Percentiles rank a stretch among this genome's conserved stretches.
These are phyloP conservation scores for Machimus rusticus DNA, from an alignment of 2,888 invertebrate genomes.

Conservation along the genomic window DNA sequence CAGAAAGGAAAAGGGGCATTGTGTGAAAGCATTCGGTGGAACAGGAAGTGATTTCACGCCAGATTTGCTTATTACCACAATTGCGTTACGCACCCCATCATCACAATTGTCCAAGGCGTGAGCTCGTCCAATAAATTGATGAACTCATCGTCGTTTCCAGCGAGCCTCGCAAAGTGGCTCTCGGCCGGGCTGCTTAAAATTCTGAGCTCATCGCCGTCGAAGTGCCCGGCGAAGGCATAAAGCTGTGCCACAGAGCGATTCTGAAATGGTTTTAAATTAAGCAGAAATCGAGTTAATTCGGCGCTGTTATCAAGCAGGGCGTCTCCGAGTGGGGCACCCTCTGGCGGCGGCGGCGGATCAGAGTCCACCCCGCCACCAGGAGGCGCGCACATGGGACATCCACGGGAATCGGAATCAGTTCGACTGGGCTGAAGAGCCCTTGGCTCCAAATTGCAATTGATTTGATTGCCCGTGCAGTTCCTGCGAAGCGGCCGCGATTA, in stretches of 20 bases:
- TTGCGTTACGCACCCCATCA: not conserved
- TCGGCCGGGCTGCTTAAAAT: not conserved
- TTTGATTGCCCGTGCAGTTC: conserved; percentile 14
- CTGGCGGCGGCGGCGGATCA: not conserved
- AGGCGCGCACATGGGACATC: not conserved
- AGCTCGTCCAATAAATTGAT: not conserved
- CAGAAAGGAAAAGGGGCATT: not conserved
- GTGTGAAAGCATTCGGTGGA: too few relatives aligned
- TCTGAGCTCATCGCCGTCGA: not conserved
- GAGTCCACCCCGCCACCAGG: not conserved
- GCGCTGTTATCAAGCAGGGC: not conserved
- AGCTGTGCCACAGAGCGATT: not conserved
- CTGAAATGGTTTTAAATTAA: conserved; percentile 15
- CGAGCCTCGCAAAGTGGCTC: not conserved
- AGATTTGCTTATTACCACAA: not conserved
- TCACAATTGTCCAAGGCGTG: not conserved
- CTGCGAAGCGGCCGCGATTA: conserved; percentile 14
- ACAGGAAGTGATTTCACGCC: not conserved
- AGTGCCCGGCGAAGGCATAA: not conserved
- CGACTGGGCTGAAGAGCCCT: not conserved
- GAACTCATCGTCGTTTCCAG: not conserved
- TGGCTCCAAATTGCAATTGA: conserved; percentile 16
- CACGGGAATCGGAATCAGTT: not conserved
- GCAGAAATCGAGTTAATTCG: not conserved
- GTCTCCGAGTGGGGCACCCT: not conserved